Evolutionary conservation across 2,113 vertebrate species (phyloP), one percentile per base, ranked within the genome.

Genomic region (Formicarius rufipectus): DNA sequence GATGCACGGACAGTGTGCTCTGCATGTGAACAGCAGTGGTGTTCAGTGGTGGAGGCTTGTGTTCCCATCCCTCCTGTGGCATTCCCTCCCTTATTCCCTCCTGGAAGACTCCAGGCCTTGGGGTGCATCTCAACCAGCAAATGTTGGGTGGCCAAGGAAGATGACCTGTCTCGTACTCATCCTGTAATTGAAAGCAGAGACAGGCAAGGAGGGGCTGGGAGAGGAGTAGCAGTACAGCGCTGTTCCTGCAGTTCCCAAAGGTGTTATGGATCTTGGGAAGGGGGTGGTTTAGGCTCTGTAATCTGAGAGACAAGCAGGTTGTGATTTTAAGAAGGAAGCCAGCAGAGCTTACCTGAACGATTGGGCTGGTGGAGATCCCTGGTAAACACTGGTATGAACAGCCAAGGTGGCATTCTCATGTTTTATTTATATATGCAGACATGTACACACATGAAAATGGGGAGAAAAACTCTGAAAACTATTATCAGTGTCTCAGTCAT

Each of bases 1-100:
- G 7, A 0, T 44, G 28, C 1, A 1, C 0, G 18, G 69, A 60
- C 74, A 12, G 11, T 1, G 1, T 53, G 44, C n/a, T 21, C 53
- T 3, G 1, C 3, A 0, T 4, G 35, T n/a, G 59, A 47, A 3
- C 45, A 23, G 59, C 33, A 10, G 28, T 3, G 2, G 31, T 19
- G 12, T 30, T n/a, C 14, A 1, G 25, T 12, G 28, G 0, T 39
- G 39, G 42, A 44, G 47, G 25, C 1, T 20, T 6, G 20, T 28
- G 47, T 19, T 64, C 18, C 27, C 14, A 63, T 35, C 59, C 40
- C n/a, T 49, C 52, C 18, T 21, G 21, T 3, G 14, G 3, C 13
- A 1, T 87, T 67, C 53, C 47, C 44, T 68, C 14, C 35, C 30
- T 33, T 18, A 20, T 55, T 55, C 56, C 23, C 0, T 63, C 60